Evolutionary conservation across 2,113 vertebrate genomes (phyloP), one percentile per base, ranked within the genome.

Genomic region (Microcebus jonahi): DNA sequence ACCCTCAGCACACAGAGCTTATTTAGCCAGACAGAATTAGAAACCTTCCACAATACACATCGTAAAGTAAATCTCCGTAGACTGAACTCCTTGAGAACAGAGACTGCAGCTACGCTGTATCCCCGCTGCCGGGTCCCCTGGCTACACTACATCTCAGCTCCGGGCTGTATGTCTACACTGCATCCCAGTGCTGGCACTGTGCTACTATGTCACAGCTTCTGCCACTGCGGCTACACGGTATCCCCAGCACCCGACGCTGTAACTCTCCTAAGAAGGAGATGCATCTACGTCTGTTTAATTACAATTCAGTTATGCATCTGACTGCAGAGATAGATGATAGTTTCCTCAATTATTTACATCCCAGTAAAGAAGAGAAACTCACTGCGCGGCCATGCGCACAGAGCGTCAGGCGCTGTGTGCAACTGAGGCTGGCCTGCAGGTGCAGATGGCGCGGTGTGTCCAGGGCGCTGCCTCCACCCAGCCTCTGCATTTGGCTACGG

Each of bases 131-230:
- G 0, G 11, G 20, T n/a, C 0, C 50, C 12, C 31, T 1, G 68
- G 71, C 39, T 59, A 25, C 34, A 34, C 1, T 57, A 34, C 23
- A 3, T n/a, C 73, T 5, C 29, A 79, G 48, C 21, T n/a, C 50
- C 31, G 7, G 76, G 50, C 11, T 21, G 2, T 34, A 29, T 14
- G 63, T 8, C 18, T 84, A 12, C 39, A 8, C 23, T 21, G 59
- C 6, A 3, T 3, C 36, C 21, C 67, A 63, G 61, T 27, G 3
- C 27, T 29, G 61, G 61, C 25, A 3, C 31, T 0, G 1, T 0
- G 61, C 25, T 63, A 29, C 61, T 29, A 27, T 63, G 29, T 63
- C 61, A 29, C 50, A n/a, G 76, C 25, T 34, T 25, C 87, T 0
- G 21, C 11, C n/a, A 0, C 42, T 12, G 55, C 0, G 57, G 65